Conservation (phyloP, 2,113 vertebrate genomes). For the Pterocles gutturalis region DNA sequence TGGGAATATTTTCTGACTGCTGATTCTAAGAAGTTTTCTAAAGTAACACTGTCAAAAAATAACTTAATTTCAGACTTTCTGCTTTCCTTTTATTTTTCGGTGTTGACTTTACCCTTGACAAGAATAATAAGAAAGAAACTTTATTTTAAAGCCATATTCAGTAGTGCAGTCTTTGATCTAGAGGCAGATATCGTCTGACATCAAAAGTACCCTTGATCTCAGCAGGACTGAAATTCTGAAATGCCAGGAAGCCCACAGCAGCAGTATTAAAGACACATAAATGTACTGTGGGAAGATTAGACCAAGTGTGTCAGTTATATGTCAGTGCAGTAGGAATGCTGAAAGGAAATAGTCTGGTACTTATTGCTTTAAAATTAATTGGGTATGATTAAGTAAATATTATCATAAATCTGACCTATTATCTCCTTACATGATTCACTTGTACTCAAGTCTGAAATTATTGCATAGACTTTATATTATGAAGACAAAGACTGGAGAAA, state of each 20-base stretch:
- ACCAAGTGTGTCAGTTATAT: background rate
- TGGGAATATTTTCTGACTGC: background rate
- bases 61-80: background rate
- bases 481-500: background rate
- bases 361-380: background rate
- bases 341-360: background rate
- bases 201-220: constrained; percentile 44
- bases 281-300: background rate
- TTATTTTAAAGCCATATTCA: background rate
- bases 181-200: background rate
- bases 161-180: constrained; percentile 15
- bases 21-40: background rate
- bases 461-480: background rate
- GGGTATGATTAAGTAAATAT: background rate
- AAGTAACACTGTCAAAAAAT: background rate
- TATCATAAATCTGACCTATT: background rate
- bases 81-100: background rate
- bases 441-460: background rate
- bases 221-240: background rate
- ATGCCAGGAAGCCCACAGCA: background rate
- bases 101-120: background rate
- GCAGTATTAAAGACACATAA: background rate
- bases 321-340: background rate
- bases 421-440: background rate
- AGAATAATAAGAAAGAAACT: background rate